These are phyloP conservation scores for Noctua comes DNA, from an alignment of 2,888 invertebrate genomes.

Conservation along the genomic window DNA sequence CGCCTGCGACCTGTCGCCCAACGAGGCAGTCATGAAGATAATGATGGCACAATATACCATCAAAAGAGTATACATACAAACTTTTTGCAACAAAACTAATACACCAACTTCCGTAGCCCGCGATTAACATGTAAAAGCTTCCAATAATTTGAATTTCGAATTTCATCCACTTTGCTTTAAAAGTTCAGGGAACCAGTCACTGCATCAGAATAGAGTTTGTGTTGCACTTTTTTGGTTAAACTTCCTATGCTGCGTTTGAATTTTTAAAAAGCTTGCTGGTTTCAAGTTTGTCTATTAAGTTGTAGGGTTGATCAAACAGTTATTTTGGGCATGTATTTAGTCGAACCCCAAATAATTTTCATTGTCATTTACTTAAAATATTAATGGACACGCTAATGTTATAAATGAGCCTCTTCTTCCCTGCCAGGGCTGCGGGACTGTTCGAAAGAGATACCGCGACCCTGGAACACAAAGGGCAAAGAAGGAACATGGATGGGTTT, in stretches of 20 bases:
- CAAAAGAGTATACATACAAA: constrained; percentile 16
- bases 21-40: background rate
- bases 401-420: too few relatives aligned
- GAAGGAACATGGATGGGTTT: too few relatives aligned
- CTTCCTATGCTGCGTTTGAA: constrained; percentile 10
- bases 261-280: background rate
- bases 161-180: constrained; percentile 41
- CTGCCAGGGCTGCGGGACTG: too few relatives aligned
- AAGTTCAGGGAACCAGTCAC: constrained; percentile 29
- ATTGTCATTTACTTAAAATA: too few relatives aligned
- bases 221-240: constrained; percentile 16
- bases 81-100: constrained; percentile 39
- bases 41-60: background rate
- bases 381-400: too few relatives aligned
- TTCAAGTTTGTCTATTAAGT: background rate
- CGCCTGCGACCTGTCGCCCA: too few relatives aligned
- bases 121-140: constrained; percentile 56
- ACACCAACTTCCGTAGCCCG: constrained; percentile 35
- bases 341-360: too few relatives aligned
- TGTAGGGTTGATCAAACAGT: background rate
- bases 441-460: too few relatives aligned
- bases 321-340: too few relatives aligned
- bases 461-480: too few relatives aligned
- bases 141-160: constrained; percentile 60
- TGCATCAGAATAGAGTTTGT: constrained; percentile 33